phyloP scores from a whole-genome alignment of 1,140 invertebrate genomes.

The Hermatobates lingyangjiaoensis region DNA sequence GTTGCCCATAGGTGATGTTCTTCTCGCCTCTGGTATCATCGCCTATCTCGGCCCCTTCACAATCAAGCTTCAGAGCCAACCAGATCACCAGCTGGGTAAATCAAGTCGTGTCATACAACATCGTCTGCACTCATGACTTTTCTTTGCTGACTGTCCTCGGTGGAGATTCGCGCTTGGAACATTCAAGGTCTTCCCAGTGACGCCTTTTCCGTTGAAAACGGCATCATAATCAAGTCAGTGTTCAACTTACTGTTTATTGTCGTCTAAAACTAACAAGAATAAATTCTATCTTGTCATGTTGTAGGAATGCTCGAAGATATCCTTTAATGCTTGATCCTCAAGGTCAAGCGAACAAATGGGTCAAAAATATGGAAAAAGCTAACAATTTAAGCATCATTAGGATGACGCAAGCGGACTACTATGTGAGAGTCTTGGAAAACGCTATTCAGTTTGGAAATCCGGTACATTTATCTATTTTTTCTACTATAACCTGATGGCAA shows the following conservation, averaged over 20 bases:
- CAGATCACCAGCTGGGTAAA: conserved; percentile 56
- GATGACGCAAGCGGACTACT: conserved; percentile 62
- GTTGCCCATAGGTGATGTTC: conserved; percentile 68
- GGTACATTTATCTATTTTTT: too few relatives aligned
- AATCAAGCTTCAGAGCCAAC: conserved; percentile 44
- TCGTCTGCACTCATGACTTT: conserved; percentile 58
- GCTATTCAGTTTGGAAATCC: conserved; percentile 85
- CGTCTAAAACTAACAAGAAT: neutral
- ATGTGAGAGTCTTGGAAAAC: conserved; percentile 70
- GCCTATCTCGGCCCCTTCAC: conserved; percentile 85
- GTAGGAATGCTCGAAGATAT: conserved; percentile 62
- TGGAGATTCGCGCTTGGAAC: conserved; percentile 79
- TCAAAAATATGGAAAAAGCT: conserved; percentile 80
- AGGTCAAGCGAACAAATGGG: conserved; percentile 84
- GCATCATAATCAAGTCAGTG: conserved; percentile 61
- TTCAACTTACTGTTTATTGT: neutral
- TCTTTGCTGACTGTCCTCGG: conserved; percentile 55
- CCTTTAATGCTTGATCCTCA: conserved; percentile 91
- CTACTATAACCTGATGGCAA: too few relatives aligned
- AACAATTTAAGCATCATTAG: conserved; percentile 69
- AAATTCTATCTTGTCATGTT: neutral
- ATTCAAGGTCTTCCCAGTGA: conserved; percentile 76
- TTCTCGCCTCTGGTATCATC: conserved; percentile 72
- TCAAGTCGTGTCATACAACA: conserved; percentile 38
- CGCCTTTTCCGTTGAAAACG: conserved; percentile 79